Conservation (phyloP, 2,888 invertebrate genomes). For the Spodoptera picta region DNA sequence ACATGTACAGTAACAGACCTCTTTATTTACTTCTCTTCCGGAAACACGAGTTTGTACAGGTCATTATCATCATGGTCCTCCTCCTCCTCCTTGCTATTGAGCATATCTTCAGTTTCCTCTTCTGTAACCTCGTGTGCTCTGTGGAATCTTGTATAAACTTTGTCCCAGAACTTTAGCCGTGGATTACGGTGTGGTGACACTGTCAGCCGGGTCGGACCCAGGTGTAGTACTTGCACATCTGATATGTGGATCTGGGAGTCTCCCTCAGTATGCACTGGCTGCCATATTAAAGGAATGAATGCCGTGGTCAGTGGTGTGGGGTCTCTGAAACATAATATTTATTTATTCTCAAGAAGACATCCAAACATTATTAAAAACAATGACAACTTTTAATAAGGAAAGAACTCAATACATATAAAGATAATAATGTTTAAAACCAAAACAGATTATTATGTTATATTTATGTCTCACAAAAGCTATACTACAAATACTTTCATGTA, state of each 20-base stretch:
- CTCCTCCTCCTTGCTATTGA: too few species aligned
- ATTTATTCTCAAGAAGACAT: neutral
- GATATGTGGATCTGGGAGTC: constrained; percentile 57
- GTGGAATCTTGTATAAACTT: constrained; percentile 75
- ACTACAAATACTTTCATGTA: too few species aligned
- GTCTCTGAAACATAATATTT: constrained; percentile 67
- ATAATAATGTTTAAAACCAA: too few species aligned
- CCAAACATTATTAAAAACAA: too few species aligned
- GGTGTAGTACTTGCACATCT: constrained; percentile 62
- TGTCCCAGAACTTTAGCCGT: constrained; percentile 76
- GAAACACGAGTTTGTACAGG: constrained; percentile 1
- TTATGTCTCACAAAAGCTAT: too few species aligned
- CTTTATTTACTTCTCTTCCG: too few species aligned
- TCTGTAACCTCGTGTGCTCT: constrained; percentile 53
- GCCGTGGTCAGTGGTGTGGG: constrained; percentile 78
- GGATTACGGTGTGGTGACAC: constrained; percentile 54
- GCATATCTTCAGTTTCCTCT: constrained; percentile 27
- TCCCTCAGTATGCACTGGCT: constrained; percentile 58
- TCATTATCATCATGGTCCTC: constrained; percentile 30
- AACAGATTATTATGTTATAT: too few species aligned
- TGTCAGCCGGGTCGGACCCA: constrained; percentile 58
- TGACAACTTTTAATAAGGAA: too few species aligned
- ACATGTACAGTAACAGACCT: too few species aligned
- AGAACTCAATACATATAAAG: too few species aligned
- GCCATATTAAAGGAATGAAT: constrained; percentile 76